Evolutionary conservation across 2,113 vertebrate genomes (phyloP), one percentile per base, ranked within the genome.

Genomic region (Zingel zingel): DNA sequence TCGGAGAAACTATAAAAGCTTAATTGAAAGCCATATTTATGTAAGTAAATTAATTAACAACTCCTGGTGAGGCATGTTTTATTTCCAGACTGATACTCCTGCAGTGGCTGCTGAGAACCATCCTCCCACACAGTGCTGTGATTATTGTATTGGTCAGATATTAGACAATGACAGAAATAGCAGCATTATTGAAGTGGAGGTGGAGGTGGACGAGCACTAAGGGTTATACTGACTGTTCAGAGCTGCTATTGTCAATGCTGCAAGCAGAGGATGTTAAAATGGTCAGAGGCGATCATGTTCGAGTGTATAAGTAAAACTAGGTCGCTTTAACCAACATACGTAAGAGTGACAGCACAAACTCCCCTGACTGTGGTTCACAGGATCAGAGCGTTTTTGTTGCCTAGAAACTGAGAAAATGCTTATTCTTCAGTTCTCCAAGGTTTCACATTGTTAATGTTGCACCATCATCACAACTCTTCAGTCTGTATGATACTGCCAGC

Each of bases 401-500:
- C 77, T 93, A 56, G 94, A 71, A 89, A 93, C 90, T 82, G 87
- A 75, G 51, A 87, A 77, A 59, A 27, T 56, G 86, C 79, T 76
- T 65, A 39, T 74, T 81, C 70, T 62, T 72, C 23, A 16, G 7
- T 51, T 66, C 48, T 72, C 68, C 30, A 1, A 51, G 77, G 59
- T 47, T 74, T 64, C 57, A 27, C n/a, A 3, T 39, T n/a, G 27
- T 70, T 4, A 53, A 79, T 27, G 33, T 65, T 62, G 78, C 16
- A 51, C 11, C 16, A 0, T 16, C 69, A 11, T 47, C 59, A 30
- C 43, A 14, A 3, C 30, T 56, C 50, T 36, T 13, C 30, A 2
- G 9, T 4, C 15, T 33, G 14, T 33, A 12, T 39, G 47, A 18
- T 5, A 3, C 39, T 43, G 39, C 45, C 43, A 21, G 15, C 15